Conservation (phyloP, 2,797 vertebrate genomes). For the Setipinna tenuifilis region DNA sequence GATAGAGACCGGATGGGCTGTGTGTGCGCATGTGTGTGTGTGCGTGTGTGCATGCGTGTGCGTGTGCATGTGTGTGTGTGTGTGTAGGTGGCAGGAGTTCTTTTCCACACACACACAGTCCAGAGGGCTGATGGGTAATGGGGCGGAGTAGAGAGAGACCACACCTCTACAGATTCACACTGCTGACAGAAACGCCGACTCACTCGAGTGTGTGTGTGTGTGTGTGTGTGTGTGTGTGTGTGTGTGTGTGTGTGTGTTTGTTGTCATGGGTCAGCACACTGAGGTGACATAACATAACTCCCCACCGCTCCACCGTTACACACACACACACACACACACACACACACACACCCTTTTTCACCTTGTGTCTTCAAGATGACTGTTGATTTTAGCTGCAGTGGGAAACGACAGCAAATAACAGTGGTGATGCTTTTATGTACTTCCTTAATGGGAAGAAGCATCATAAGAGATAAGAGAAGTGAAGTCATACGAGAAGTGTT, state of each 20-base stretch:
- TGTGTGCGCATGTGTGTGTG: background rate
- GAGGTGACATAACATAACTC: background rate
- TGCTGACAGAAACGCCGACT: too few relatives aligned
- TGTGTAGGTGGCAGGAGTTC: background rate
- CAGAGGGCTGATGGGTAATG: background rate
- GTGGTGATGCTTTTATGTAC: too few relatives aligned
- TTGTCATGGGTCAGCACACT: background rate
- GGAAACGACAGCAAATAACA: too few relatives aligned
- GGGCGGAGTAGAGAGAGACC: background rate
- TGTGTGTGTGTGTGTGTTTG: too few relatives aligned
- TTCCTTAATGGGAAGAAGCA: too few relatives aligned
- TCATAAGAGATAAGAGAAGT: too few relatives aligned
- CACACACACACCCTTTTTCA: too few relatives aligned
- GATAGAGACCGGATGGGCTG: too few relatives aligned
- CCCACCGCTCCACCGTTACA: too few relatives aligned
- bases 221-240: background rate
- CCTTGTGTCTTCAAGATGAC: too few relatives aligned
- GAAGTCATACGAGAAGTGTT: too few relatives aligned
- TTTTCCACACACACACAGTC: background rate
- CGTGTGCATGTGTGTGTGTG: background rate
- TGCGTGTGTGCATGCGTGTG: background rate
- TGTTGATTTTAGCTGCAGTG: background rate
- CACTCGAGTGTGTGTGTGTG: background rate
- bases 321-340: too few relatives aligned
- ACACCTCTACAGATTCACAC: background rate